These are phyloP conservation scores for Drosophila colorata DNA, from an alignment of 2,888 invertebrate species.

Conservation along the genomic window DNA sequence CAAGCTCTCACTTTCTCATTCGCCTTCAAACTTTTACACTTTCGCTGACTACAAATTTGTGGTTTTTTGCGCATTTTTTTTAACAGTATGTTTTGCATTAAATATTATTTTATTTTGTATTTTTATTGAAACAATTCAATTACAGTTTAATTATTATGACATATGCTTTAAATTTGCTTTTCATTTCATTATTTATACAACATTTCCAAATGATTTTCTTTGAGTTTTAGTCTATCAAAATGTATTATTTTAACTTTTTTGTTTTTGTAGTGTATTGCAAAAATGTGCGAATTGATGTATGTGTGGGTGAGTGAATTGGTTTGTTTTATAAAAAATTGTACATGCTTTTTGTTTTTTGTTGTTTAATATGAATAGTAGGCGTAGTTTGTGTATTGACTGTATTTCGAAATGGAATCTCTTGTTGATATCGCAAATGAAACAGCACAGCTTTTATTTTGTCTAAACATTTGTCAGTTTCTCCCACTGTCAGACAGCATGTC, in stretches of 20 bases:
- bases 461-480: slow-evolving; percentile 7
- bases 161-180: slow-evolving; percentile 40
- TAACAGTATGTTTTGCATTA: slow-evolving; percentile 52
- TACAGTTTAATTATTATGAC: slow-evolving; percentile 52
- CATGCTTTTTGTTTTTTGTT: slow-evolving; percentile 18
- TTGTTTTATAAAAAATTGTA: slow-evolving; percentile 67
- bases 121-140: slow-evolving; percentile 62
- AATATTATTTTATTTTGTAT: slow-evolving; percentile 30
- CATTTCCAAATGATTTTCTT: slow-evolving; percentile 54
- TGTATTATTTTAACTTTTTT: slow-evolving; percentile 15
- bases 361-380: slow-evolving; percentile 40
- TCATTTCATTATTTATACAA: slow-evolving; percentile 51
- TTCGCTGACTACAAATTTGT: slow-evolving; percentile 49
- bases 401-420: slow-evolving; percentile 82
- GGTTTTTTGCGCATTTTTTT: slow-evolving; percentile 41
- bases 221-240: slow-evolving; percentile 56
- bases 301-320: slow-evolving; percentile 28
- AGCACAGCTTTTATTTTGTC: slow-evolving; percentile 51
- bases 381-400: slow-evolving; percentile 56
- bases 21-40: slow-evolving; percentile 11
- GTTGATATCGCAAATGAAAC: slow-evolving; percentile 84
- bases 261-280: slow-evolving; percentile 61
- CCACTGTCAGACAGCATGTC: slow-evolving; percentile 74
- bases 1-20: slow-evolving; percentile 78
- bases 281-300: slow-evolving; percentile 64